Percentiles rank a stretch among this genome's conserved stretches.
These are phyloP conservation scores for Tetanocera ferruginea DNA, from an alignment of 2,888 invertebrate species.

Conservation along the genomic window DNA sequence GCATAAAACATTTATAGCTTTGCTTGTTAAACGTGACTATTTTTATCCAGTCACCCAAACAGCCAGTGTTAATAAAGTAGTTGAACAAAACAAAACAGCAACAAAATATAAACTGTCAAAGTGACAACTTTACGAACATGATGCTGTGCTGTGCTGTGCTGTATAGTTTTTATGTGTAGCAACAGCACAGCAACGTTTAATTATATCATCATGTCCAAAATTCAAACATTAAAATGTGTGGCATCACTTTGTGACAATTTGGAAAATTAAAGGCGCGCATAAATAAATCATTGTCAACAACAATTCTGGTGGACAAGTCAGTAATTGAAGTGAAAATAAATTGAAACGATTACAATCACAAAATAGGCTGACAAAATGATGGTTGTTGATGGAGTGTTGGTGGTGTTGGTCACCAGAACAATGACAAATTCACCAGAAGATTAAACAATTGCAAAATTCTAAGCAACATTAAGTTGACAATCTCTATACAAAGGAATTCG, in stretches of 20 bases:
- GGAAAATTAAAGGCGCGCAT: not conserved
- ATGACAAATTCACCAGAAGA: too few relatives aligned
- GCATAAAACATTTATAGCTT: too few relatives aligned
- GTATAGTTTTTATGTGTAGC: too few relatives aligned
- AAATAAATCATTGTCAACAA: not conserved
- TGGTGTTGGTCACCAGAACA: too few relatives aligned
- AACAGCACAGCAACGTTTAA: not conserved
- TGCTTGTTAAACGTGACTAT: too few relatives aligned
- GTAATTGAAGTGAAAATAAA: not conserved
- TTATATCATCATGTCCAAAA: not conserved
- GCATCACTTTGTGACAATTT: not conserved
- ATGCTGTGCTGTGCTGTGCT: not conserved
- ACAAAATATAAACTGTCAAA: not conserved
- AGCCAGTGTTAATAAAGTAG: too few relatives aligned
- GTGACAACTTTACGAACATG: not conserved
- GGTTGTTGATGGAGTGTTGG: not conserved
- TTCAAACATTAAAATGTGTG: constrained; percentile 4
- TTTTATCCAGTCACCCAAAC: too few relatives aligned
- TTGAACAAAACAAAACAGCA: too few relatives aligned
- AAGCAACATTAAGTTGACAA: too few relatives aligned
- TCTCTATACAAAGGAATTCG: too few relatives aligned
- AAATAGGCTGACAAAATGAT: not conserved
- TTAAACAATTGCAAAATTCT: too few relatives aligned
- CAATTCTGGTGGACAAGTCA: not conserved
- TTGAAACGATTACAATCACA: not conserved